A percentile compares a stretch with the other conserved stretches of the same genome.
These are phyloP conservation scores for Rhynchomys soricoides DNA, from an alignment of 2,113 vertebrate species.

Conservation along the genomic window DNA sequence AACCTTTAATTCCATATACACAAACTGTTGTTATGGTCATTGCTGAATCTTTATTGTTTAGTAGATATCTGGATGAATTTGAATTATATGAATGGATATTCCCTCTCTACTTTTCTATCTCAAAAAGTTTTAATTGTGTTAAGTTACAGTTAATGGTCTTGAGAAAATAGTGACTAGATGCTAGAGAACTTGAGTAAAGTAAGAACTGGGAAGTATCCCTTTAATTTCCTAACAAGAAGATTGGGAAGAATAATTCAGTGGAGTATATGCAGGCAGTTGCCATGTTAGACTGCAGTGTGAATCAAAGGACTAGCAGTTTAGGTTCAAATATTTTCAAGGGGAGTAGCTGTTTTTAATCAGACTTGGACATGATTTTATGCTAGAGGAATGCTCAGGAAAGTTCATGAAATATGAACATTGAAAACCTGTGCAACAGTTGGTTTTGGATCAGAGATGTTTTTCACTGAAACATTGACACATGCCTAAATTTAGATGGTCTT, in stretches of 20 bases:
- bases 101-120: not conserved
- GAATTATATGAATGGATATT: conserved; percentile 20
- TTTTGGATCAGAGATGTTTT: conserved; percentile 52
- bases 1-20: not conserved
- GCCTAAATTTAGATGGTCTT: conserved; percentile 16
- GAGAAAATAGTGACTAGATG: not conserved
- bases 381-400: not conserved
- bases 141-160: conserved; percentile 22
- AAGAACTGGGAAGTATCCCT: not conserved
- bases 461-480: not conserved
- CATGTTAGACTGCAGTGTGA: not conserved
- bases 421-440: not conserved
- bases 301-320: conserved; percentile 27
- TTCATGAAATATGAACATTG: conserved; percentile 28
- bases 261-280: not conserved
- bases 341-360: not conserved
- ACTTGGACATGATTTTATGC: conserved; percentile 37
- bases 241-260: not conserved
- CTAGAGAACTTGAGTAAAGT: conserved; percentile 9
- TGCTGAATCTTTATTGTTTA: conserved; percentile 36
- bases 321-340: not conserved
- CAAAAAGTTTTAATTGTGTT: not conserved
- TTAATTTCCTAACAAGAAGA: not conserved
- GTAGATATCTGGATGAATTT: conserved; percentile 47
- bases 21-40: not conserved